A percentile compares a stretch with the other conserved stretches of the same genome.
phyloP scores from a whole-genome alignment of 2,113 vertebrate genomes.

The Globicephala melas region DNA sequence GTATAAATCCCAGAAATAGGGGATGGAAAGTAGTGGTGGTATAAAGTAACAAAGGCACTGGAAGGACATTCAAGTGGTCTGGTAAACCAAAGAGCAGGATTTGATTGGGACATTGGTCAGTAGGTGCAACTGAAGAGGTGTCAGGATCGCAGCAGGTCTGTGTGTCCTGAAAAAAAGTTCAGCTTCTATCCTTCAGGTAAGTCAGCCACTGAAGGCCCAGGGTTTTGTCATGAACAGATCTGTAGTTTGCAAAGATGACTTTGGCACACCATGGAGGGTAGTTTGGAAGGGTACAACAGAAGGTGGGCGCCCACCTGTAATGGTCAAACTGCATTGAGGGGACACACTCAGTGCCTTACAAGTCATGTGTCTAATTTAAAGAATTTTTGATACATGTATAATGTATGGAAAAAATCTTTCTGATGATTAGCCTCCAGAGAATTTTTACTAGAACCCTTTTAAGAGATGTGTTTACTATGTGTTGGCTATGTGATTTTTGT shows the following conservation, averaged over 20 bases:
- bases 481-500: neutral
- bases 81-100: neutral
- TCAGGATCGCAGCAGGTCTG: neutral
- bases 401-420: neutral
- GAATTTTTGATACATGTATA: neutral
- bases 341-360: neutral
- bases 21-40: neutral
- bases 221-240: neutral
- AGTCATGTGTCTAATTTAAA: neutral
- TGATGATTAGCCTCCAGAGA: neutral
- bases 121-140: neutral
- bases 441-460: neutral
- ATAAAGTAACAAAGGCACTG: neutral
- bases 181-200: neutral
- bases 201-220: neutral
- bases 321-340: neutral
- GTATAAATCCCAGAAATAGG: neutral
- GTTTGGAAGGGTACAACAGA: neutral
- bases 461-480: neutral
- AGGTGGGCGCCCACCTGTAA: neutral
- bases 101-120: neutral
- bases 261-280: neutral
- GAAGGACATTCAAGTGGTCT: neutral
- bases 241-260: neutral
- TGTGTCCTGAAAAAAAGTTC: neutral